Evolutionary conservation across 2,888 invertebrate species (phyloP).

Genomic region (Zootermopsis nevadensis): DNA sequence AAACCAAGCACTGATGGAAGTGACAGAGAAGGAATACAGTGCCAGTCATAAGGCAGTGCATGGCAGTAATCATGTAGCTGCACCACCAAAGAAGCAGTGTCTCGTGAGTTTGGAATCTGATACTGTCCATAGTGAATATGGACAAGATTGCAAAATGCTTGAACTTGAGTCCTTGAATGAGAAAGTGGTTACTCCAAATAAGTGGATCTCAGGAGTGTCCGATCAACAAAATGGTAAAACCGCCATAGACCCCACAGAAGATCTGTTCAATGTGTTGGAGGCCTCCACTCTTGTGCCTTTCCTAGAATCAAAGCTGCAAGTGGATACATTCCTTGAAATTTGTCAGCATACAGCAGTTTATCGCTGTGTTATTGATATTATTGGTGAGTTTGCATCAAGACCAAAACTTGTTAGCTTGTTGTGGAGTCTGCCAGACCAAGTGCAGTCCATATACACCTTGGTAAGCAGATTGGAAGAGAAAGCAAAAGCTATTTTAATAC

Average conservation of each 20-base stretch:
- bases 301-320: constrained; percentile 52
- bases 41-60: too few species aligned
- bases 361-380: constrained; percentile 52
- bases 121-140: neutral
- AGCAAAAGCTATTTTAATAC: constrained; percentile 45
- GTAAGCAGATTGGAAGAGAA: constrained; percentile 49
- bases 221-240: constrained; percentile 33
- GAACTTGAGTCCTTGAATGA: neutral
- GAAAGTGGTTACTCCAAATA: neutral
- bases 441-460: constrained; percentile 49
- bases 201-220: neutral
- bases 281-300: constrained; percentile 52
- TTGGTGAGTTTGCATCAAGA: constrained; percentile 49
- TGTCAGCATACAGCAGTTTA: constrained; percentile 58
- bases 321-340: constrained; percentile 60
- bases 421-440: constrained; percentile 51
- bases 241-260: constrained; percentile 43
- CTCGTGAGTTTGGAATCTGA: neutral
- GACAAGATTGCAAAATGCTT: too few species aligned
- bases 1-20: neutral
- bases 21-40: neutral
- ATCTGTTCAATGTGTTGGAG: constrained; percentile 49
- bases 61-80: neutral
- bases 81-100: constrained; percentile 33
- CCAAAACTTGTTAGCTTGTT: constrained; percentile 50